phyloP scores from a whole-genome alignment of 2,888 invertebrate species.

The Cephus sareptanus region DNA sequence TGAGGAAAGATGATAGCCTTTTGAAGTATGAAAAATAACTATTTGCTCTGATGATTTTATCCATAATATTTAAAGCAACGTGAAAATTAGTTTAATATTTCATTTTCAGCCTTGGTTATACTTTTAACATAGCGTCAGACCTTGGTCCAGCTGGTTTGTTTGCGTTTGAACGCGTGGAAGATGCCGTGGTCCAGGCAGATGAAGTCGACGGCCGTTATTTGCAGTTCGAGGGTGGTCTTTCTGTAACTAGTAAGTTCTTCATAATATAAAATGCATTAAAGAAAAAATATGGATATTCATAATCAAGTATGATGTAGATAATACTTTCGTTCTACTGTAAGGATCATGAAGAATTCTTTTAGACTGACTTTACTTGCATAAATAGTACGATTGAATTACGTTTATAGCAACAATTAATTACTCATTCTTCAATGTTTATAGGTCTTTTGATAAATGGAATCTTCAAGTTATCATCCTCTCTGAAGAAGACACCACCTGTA shows the following conservation, averaged over 20 bases:
- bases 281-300: background rate
- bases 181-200: constrained; percentile 94
- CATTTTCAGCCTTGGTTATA: constrained; percentile 80
- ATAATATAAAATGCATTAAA: constrained; percentile 1
- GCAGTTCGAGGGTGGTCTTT: constrained; percentile 93
- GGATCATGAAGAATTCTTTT: constrained; percentile 32
- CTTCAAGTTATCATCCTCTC: constrained; percentile 72
- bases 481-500: constrained; percentile 77
- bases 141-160: constrained; percentile 76
- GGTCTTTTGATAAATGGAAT: constrained; percentile 74
- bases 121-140: constrained; percentile 84
- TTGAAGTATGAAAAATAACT: constrained; percentile 69
- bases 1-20: constrained; percentile 88
- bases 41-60: constrained; percentile 8
- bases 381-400: background rate
- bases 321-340: constrained; percentile 52
- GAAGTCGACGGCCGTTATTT: constrained; percentile 90
- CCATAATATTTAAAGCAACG: background rate
- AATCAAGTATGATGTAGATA: constrained; percentile 33
- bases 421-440: constrained; percentile 33
- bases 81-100: constrained; percentile 13
- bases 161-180: constrained; percentile 83
- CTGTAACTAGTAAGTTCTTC: constrained; percentile 71
- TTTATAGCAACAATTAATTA: background rate
- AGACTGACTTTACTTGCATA: background rate